phyloP scores from a whole-genome alignment of 1,140 invertebrate genomes.

The Drosophila novamexicana region DNA sequence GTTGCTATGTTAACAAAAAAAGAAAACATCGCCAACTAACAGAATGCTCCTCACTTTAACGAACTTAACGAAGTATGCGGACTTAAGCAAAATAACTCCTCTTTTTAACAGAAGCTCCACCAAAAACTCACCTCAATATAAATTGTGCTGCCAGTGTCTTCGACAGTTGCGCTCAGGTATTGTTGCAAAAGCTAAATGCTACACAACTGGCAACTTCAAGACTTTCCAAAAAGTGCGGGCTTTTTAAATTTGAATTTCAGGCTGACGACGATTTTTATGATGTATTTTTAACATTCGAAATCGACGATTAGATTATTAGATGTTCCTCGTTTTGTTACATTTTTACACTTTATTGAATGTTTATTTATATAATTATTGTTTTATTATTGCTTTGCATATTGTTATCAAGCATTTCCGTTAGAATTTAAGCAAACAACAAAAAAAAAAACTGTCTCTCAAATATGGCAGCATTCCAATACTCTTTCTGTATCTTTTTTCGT shows the following conservation, averaged over 20 bases:
- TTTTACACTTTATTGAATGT: slow-evolving; percentile 36
- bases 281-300: slow-evolving; percentile 18
- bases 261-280: slow-evolving; percentile 10
- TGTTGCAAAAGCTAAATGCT: neutral
- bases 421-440: slow-evolving; percentile 56
- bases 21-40: neutral
- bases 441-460: slow-evolving; percentile 46
- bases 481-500: slow-evolving; percentile 29
- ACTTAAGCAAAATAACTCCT: neutral
- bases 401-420: slow-evolving; percentile 68
- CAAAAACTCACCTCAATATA: neutral
- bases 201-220: neutral
- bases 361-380: slow-evolving; percentile 40
- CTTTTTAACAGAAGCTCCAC: neutral
- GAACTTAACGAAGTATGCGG: neutral
- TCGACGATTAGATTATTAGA: neutral
- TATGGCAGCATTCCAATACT: slow-evolving; percentile 80
- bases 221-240: neutral
- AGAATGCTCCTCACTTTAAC: neutral
- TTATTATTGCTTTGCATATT: slow-evolving; percentile 31
- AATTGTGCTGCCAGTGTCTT: neutral
- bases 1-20: neutral
- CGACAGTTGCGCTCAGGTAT: neutral
- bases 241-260: too few relatives aligned
- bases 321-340: slow-evolving; percentile 4